These are phyloP conservation scores for Thelaira solivaga DNA, from an alignment of 2,888 invertebrate species.

Conservation along the genomic window DNA sequence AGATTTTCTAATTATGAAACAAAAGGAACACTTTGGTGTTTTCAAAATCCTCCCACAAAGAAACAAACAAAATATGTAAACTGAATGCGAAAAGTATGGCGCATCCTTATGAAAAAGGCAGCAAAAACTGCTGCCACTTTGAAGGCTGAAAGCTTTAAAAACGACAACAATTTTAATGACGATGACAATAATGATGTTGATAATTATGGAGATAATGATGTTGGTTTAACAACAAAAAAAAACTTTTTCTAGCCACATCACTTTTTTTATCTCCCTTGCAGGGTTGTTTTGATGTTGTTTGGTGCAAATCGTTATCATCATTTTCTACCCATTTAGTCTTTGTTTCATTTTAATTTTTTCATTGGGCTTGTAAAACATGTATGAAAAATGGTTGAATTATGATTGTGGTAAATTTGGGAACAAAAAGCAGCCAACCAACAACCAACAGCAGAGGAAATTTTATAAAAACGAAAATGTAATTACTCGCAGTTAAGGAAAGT, in stretches of 20 bases:
- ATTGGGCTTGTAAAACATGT: slow-evolving; percentile 41
- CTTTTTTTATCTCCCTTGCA: not conserved
- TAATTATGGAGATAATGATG: not conserved
- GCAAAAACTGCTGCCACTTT: not conserved
- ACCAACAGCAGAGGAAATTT: not conserved
- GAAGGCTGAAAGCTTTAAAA: not conserved
- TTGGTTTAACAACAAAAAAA: not conserved
- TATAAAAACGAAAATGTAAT: slow-evolving; percentile 4
- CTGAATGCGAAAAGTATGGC: too few relatives aligned
- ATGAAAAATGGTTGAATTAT: slow-evolving; percentile 55
- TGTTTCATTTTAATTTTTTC: slow-evolving; percentile 15
- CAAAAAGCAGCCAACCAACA: slow-evolving; percentile 23
- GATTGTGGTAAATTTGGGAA: slow-evolving; percentile 50
- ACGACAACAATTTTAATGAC: too few relatives aligned
- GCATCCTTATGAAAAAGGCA: slow-evolving; percentile 9
- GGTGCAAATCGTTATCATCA: slow-evolving; percentile 21
- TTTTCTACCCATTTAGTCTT: not conserved
- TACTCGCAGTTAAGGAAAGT: too few relatives aligned
- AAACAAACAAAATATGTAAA: too few relatives aligned
- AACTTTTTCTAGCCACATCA: not conserved
- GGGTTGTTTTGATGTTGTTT: slow-evolving; percentile 23
- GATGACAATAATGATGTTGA: too few relatives aligned
- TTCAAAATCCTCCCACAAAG: not conserved
- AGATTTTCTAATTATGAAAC: too few relatives aligned
- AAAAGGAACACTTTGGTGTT: too few relatives aligned